Percentiles rank a stretch among this genome's conserved stretches.
Conservation (phyloP, 2,113 vertebrate species). For the Raja brachyura region DNA sequence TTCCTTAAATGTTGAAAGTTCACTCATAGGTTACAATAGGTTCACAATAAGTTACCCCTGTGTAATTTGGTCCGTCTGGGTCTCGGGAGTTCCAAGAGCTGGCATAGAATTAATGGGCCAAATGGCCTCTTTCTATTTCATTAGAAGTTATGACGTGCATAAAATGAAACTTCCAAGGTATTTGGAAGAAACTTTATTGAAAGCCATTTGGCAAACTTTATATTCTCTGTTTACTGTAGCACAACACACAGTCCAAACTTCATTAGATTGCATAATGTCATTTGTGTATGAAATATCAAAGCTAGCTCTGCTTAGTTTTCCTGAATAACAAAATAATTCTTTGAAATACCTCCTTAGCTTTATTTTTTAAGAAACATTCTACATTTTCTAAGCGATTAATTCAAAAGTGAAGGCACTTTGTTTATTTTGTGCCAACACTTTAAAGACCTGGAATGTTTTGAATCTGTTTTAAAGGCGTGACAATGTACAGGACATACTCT, state of each 20-base stretch:
- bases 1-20: no score
- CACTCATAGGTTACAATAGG: no score
- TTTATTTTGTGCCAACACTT: neutral
- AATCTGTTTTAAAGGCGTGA: neutral
- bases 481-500: slow-evolving; percentile 24
- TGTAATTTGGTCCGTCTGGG: no score
- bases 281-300: neutral
- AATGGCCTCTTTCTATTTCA: no score
- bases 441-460: slow-evolving; percentile 26
- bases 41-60: no score
- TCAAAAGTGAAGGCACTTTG: neutral
- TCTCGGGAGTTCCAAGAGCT: no score
- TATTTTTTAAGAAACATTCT: neutral
- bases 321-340: no score
- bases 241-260: neutral
- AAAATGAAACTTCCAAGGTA: neutral
- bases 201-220: neutral
- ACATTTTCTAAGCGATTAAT: neutral
- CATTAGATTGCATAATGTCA: neutral
- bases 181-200: neutral
- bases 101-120: no score
- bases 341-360: neutral
- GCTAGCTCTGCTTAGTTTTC: neutral
- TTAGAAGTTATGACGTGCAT: no score
- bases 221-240: neutral